These are phyloP conservation scores for Nephila pilipes DNA, from an alignment of 1,140 invertebrate species.

Conservation along the genomic window DNA sequence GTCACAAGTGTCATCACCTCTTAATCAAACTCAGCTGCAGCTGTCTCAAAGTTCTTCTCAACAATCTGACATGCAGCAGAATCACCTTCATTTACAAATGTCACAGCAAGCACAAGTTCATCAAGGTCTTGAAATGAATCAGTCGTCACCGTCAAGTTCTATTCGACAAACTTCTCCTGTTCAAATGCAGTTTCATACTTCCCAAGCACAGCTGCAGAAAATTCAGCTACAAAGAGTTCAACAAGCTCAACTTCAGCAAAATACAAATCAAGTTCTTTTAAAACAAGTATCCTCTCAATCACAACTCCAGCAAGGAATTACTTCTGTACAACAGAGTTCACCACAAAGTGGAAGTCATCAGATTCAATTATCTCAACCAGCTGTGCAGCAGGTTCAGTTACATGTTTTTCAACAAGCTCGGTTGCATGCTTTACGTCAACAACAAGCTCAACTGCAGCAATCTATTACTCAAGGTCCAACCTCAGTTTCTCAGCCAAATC, in stretches of 20 bases:
- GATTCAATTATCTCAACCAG: constrained; percentile 66
- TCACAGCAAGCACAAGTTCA: constrained; percentile 55
- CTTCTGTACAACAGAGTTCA: constrained; percentile 23
- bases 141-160: not conserved
- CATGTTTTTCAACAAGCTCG: constrained; percentile 72
- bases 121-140: constrained; percentile 50
- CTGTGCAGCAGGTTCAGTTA: constrained; percentile 73
- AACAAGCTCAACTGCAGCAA: constrained; percentile 71
- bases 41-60: constrained; percentile 76
- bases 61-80: constrained; percentile 78
- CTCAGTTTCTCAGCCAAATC: constrained; percentile 32
- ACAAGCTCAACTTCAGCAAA: constrained; percentile 54
- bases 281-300: constrained; percentile 59
- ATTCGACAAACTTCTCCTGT: constrained; percentile 42
- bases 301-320: constrained; percentile 52
- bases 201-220: constrained; percentile 56
- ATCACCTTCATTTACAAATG: constrained; percentile 73
- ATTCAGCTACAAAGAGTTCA: constrained; percentile 51
- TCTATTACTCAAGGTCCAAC: constrained; percentile 57
- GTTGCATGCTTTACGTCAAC: constrained; percentile 71
- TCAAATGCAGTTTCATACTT: constrained; percentile 61
- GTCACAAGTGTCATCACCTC: constrained; percentile 78
- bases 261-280: constrained; percentile 33
- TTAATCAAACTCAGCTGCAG: constrained; percentile 52
- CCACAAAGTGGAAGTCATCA: constrained; percentile 58